phyloP scores from a whole-genome alignment of 1,140 invertebrate genomes.

The Matsumurasca onukii region DNA sequence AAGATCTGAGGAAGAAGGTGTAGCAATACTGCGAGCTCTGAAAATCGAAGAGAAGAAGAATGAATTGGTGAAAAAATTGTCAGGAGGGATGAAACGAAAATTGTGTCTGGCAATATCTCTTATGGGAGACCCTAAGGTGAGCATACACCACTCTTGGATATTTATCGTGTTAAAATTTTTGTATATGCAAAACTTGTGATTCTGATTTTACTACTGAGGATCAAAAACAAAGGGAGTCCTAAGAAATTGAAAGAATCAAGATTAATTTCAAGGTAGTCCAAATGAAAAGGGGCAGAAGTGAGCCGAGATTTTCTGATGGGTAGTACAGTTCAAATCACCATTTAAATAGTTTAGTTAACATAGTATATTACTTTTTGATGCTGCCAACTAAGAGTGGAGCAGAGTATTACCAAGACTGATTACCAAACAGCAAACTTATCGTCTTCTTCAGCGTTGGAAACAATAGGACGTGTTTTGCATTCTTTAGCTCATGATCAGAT shows the following conservation, averaged over 20 bases:
- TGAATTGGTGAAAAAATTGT: constrained; percentile 58
- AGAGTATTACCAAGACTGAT: too few relatives aligned
- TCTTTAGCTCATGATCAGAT: too few relatives aligned
- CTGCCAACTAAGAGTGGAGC: too few relatives aligned
- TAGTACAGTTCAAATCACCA: too few relatives aligned
- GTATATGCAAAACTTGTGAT: neutral
- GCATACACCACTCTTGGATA: neutral
- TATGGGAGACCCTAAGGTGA: constrained; percentile 62
- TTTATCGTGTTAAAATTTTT: neutral
- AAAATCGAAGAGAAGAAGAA: constrained; percentile 60
- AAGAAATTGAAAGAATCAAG: too few relatives aligned
- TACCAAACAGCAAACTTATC: too few relatives aligned
- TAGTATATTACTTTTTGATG: too few relatives aligned
- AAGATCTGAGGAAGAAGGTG: constrained; percentile 43
- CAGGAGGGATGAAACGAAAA: constrained; percentile 84
- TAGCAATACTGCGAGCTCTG: constrained; percentile 53
- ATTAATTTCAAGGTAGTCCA: neutral
- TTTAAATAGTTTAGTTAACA: too few relatives aligned
- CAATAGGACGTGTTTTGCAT: too few relatives aligned
- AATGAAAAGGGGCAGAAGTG: too few relatives aligned
- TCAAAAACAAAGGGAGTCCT: neutral
- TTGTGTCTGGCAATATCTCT: constrained; percentile 77
- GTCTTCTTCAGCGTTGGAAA: too few relatives aligned
- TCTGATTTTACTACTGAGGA: neutral
- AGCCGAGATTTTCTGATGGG: too few relatives aligned